A percentile compares a stretch with the other conserved stretches of the same genome.
These are phyloP conservation scores for Aphis gossypii DNA, from an alignment of 1,140 invertebrate species.

Conservation along the genomic window DNA sequence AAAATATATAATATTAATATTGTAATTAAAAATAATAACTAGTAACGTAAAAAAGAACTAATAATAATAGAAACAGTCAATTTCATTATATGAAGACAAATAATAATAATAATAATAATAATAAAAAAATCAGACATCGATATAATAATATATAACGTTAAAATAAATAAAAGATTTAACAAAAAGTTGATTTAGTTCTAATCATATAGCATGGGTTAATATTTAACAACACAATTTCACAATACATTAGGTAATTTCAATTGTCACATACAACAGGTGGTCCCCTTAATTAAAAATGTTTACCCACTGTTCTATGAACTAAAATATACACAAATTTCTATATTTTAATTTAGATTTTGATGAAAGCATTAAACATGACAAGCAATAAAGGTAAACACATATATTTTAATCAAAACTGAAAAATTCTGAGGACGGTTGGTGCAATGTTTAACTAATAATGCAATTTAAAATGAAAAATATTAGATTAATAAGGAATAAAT, in stretches of 20 bases:
- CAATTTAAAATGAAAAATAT: not conserved
- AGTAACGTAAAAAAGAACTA: constrained; percentile 35
- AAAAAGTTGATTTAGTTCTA: constrained; percentile 35
- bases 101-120: not conserved
- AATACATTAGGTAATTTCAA: constrained; percentile 15
- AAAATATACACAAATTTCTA: not conserved
- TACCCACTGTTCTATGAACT: constrained; percentile 20
- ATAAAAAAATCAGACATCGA: not conserved
- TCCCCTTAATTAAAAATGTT: constrained; percentile 21
- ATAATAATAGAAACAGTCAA: constrained; percentile 51
- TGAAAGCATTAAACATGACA: not conserved
- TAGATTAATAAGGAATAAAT: not conserved
- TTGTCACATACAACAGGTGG: constrained; percentile 34
- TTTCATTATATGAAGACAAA: constrained; percentile 29
- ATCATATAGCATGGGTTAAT: constrained; percentile 25
- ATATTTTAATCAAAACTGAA: not conserved
- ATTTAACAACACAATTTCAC: constrained; percentile 14
- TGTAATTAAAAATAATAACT: constrained; percentile 37
- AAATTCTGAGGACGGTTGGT: not conserved
- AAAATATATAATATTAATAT: constrained; percentile 53
- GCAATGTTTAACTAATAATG: not conserved
- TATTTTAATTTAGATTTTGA: not conserved
- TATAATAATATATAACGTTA: constrained; percentile 10
- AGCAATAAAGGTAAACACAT: not conserved
- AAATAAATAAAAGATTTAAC: constrained; percentile 43